These are phyloP conservation scores for Oenanthe melanoleuca DNA, from an alignment of 2,113 vertebrate species.

Conservation along the genomic window DNA sequence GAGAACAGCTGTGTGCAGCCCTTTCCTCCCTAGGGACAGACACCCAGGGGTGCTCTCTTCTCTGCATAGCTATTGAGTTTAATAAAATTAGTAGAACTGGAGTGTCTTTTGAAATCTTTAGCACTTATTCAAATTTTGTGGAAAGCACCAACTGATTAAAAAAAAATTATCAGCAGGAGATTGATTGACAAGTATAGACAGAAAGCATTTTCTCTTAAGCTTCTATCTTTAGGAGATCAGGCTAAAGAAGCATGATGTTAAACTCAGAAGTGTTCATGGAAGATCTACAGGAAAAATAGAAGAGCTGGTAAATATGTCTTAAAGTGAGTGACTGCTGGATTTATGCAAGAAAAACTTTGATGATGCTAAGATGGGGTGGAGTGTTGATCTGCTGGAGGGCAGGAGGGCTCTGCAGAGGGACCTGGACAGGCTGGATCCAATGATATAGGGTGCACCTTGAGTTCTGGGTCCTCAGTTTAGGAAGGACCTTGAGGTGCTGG, in stretches of 20 bases:
- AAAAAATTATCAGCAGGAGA: background rate
- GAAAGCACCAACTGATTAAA: background rate
- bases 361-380: background rate
- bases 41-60: background rate
- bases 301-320: background rate
- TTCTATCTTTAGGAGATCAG: background rate
- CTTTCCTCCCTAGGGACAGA: background rate
- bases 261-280: background rate
- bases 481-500: background rate
- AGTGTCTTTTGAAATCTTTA: background rate
- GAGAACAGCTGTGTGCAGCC: background rate
- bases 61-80: background rate
- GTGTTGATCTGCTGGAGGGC: background rate
- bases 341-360: background rate
- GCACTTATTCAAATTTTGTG: background rate
- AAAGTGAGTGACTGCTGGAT: background rate
- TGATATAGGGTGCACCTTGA: accelerated
- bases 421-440: background rate
- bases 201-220: background rate
- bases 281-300: background rate
- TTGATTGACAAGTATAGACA: background rate
- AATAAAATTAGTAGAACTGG: background rate
- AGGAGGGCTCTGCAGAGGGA: background rate
- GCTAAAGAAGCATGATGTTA: background rate
- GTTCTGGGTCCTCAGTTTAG: background rate